Evolutionary conservation across 2,797 vertebrate species (phyloP).

Genomic region (Bovichtus diacanthus): DNA sequence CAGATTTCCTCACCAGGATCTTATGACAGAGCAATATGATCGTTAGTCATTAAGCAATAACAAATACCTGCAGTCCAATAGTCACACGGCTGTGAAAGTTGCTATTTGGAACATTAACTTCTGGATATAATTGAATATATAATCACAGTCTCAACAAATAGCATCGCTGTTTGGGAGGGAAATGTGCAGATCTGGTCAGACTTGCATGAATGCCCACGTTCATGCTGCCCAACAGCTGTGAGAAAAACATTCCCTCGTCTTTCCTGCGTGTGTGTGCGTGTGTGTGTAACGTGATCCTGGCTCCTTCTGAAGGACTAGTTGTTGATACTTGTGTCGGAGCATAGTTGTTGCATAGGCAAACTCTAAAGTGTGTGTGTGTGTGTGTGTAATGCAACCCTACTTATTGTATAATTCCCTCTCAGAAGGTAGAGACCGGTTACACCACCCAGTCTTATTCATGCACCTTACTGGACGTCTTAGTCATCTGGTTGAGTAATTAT

Average conservation of each 20-base stretch:
- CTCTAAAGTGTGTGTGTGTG: neutral
- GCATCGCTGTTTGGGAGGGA: neutral
- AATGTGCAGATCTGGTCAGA: constrained; percentile 13
- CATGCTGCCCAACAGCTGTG: constrained; percentile 48
- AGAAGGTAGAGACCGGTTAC: neutral
- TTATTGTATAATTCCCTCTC: neutral
- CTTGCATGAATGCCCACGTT: constrained; percentile 20
- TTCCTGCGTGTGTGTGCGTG: constrained; percentile 6
- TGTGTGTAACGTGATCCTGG: constrained; percentile 62
- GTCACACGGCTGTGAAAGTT: neutral
- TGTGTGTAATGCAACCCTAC: neutral
- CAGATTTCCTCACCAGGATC: neutral
- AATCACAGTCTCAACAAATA: constrained; percentile 3
- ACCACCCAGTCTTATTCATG: neutral
- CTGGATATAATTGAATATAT: neutral
- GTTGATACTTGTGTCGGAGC: constrained; percentile 16
- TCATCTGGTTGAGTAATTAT: constrained; percentile 13
- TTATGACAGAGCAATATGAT: neutral
- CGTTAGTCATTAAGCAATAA: neutral
- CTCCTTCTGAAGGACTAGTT: constrained; percentile 24
- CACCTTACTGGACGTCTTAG: neutral
- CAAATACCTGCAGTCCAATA: neutral
- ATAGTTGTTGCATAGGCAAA: constrained; percentile 15
- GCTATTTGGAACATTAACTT: neutral
- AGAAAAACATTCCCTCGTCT: constrained; percentile 15